A percentile compares a stretch with the other conserved stretches of the same genome.
phyloP scores from a whole-genome alignment of 1,140 invertebrate species.

The Rhizoglyphus robini region DNA sequence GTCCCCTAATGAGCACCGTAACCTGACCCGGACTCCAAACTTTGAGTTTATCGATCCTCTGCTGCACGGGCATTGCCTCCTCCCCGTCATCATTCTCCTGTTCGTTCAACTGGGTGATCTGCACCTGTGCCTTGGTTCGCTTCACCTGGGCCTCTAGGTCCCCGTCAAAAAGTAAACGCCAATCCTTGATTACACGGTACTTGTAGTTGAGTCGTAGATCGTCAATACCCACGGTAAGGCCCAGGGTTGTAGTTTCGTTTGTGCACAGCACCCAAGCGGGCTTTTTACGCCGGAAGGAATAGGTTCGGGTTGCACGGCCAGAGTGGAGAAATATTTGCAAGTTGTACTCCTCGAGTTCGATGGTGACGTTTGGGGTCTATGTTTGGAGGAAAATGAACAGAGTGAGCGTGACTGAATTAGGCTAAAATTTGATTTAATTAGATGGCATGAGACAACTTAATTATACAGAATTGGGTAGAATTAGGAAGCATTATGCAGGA shows the following conservation, averaged over 20 bases:
- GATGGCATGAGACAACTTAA: too few species aligned
- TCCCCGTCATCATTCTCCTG: constrained; percentile 18
- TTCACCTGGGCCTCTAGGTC: constrained; percentile 27
- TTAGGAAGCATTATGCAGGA: too few species aligned
- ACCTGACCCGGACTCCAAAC: constrained; percentile 28
- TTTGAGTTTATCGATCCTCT: constrained; percentile 24
- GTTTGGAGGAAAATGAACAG: neutral
- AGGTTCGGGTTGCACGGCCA: constrained; percentile 25
- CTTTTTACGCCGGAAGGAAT: constrained; percentile 25
- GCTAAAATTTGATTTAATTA: too few species aligned
- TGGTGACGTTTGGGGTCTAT: constrained; percentile 26
- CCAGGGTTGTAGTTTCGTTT: constrained; percentile 27
- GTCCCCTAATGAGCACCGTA: constrained; percentile 25
- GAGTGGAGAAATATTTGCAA: constrained; percentile 27
- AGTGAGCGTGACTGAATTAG: neutral
- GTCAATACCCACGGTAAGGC: constrained; percentile 27
- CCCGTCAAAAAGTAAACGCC: constrained; percentile 29
- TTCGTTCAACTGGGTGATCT: constrained; percentile 26
- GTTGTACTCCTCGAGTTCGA: constrained; percentile 27
- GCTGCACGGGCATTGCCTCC: constrained; percentile 20
- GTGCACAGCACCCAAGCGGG: constrained; percentile 27
- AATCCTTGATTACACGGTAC: constrained; percentile 28
- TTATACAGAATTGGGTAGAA: too few species aligned
- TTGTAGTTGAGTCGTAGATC: constrained; percentile 24
- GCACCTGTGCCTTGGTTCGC: constrained; percentile 26